A percentile compares a stretch with the other conserved stretches of the same genome.
Conservation (phyloP, 1,140 invertebrate genomes). For the Drosophila lacteicornis region DNA sequence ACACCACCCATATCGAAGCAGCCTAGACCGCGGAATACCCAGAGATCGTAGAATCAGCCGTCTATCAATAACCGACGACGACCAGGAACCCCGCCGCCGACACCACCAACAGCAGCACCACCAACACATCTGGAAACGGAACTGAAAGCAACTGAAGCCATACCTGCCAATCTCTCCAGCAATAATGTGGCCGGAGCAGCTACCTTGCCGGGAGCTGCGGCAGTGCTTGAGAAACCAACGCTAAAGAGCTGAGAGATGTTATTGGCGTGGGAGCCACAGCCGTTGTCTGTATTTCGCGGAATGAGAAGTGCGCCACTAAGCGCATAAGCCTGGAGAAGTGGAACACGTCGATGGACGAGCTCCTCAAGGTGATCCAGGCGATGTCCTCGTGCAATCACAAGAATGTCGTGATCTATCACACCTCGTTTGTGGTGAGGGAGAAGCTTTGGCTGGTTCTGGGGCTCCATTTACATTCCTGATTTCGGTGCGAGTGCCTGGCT, state of each 20-base stretch:
- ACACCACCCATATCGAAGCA: conserved; percentile 39
- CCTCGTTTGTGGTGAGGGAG: conserved; percentile 98
- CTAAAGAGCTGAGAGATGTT: conserved; percentile 95
- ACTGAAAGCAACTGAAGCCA: conserved; percentile 45
- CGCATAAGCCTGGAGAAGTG: conserved; percentile 99
- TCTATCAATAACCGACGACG: conserved; percentile 56
- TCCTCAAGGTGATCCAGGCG: conserved; percentile 98
- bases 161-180: conserved; percentile 68
- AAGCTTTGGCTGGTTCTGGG: conserved; percentile 98
- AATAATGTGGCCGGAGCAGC: conserved; percentile 69
- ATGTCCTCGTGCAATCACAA: conserved; percentile 99
- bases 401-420: conserved; percentile 99
- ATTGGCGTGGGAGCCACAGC: conserved; percentile 99
- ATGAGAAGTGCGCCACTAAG: conserved; percentile 99
- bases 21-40: conserved; percentile 37
- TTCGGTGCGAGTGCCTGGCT: conserved; percentile 97
- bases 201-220: conserved; percentile 26
- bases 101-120: conserved; percentile 23
- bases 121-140: conserved; percentile 34
- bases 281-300: conserved; percentile 96
- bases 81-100: conserved; percentile 63
- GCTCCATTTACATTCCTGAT: conserved; percentile 97
- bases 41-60: conserved; percentile 66
- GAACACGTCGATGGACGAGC: conserved; percentile 99
- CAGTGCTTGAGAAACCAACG: conserved; percentile 88